Evolutionary conservation across 1,140 invertebrate species (phyloP).

Genomic region (Drosophila leontia): DNA sequence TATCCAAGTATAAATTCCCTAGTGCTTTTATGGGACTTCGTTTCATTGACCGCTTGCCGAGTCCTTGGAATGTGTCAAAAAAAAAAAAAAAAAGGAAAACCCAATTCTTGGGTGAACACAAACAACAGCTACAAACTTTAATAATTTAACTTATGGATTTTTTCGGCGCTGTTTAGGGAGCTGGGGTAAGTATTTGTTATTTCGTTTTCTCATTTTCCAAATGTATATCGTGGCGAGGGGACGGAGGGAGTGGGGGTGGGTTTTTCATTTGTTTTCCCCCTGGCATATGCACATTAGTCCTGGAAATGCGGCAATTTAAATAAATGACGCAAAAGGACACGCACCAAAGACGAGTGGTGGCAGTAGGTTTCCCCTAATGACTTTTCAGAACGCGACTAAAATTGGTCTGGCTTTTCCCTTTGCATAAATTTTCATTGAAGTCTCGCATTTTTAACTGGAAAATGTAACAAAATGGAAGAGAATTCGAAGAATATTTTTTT

Average conservation of each 20-base stretch:
- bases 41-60: conserved; percentile 42
- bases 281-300: conserved; percentile 77
- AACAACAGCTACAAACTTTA: conserved; percentile 65
- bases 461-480: neutral
- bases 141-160: conserved; percentile 84
- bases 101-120: conserved; percentile 20
- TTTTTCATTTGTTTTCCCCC: conserved; percentile 55
- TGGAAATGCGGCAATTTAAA: conserved; percentile 82
- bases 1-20: neutral
- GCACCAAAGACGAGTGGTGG: conserved; percentile 46
- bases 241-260: conserved; percentile 50
- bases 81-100: conserved; percentile 29
- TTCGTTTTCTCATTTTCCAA: conserved; percentile 59
- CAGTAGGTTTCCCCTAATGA: conserved; percentile 60
- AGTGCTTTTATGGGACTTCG: conserved; percentile 42
- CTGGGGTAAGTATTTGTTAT: conserved; percentile 63
- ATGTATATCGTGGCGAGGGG: conserved; percentile 24
- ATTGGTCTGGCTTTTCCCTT: conserved; percentile 10
- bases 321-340: conserved; percentile 79
- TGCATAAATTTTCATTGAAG: conserved; percentile 26
- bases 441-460: conserved; percentile 15
- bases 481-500: neutral
- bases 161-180: conserved; percentile 31
- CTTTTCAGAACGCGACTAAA: conserved; percentile 66
- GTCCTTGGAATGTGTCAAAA: conserved; percentile 68